Evolutionary conservation across 2,888 invertebrate species (phyloP).

Genomic region (Willowsia nigromaculata): DNA sequence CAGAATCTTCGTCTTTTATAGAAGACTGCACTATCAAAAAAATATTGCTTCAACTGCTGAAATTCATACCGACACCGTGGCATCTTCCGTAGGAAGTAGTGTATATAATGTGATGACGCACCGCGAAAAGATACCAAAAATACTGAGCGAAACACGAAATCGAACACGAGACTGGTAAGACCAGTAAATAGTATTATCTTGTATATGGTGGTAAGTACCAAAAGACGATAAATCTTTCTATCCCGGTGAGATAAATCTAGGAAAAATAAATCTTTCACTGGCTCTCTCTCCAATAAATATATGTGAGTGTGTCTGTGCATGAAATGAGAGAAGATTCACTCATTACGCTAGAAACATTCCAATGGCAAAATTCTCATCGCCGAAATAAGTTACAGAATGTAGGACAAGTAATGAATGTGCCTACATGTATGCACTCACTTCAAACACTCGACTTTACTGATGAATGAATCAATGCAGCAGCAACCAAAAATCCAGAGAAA

Average conservation of each 20-base stretch:
- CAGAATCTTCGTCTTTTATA: not conserved
- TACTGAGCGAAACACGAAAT: not conserved
- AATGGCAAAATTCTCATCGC: not conserved
- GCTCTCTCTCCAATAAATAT: slow-evolving; percentile 4
- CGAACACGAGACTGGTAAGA: not conserved
- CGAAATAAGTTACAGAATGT: not conserved
- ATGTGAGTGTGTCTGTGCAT: slow-evolving; percentile 11
- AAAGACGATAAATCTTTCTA: slow-evolving; percentile 41
- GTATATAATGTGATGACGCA: not conserved
- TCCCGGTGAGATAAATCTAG: slow-evolving; percentile 39
- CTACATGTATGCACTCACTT: not conserved
- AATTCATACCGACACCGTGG: not conserved
- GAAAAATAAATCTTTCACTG: slow-evolving; percentile 48
- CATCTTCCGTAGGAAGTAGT: not conserved
- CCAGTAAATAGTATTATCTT: not conserved
- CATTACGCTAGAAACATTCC: slow-evolving; percentile 5
- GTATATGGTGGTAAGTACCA: not conserved
- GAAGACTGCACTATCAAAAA: not conserved
- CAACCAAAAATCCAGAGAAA: not conserved
- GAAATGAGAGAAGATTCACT: not conserved
- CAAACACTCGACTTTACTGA: too few species aligned
- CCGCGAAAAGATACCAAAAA: not conserved
- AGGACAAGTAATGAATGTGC: not conserved
- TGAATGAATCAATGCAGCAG: not conserved
- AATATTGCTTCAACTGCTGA: not conserved